phyloP scores from a whole-genome alignment of 2,113 vertebrate species.

The Chaenogobius annularis region DNA sequence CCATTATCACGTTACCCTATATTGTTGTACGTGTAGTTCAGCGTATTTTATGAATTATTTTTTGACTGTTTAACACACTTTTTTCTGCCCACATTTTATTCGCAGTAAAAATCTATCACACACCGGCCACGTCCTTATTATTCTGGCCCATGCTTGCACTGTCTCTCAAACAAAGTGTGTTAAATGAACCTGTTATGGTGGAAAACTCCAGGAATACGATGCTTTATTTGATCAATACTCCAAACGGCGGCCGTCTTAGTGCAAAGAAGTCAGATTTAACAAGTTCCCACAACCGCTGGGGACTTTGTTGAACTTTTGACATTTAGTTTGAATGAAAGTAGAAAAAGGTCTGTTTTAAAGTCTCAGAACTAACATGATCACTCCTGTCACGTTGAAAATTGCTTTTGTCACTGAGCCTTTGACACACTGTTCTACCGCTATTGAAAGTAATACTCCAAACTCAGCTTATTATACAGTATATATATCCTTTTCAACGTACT shows the following conservation, averaged over 20 bases:
- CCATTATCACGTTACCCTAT: too few species aligned
- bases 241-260: background rate
- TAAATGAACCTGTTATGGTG: background rate
- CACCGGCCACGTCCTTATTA: constrained; percentile 66
- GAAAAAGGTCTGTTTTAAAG: background rate
- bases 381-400: background rate
- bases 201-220: background rate
- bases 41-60: too few species aligned
- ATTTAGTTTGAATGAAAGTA: background rate
- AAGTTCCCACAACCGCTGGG: background rate
- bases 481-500: too few species aligned
- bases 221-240: background rate
- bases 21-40: too few species aligned
- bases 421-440: background rate
- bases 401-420: background rate
- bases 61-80: too few species aligned
- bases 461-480: background rate
- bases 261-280: background rate
- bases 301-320: constrained; percentile 5
- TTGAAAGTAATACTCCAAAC: background rate
- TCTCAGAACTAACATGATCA: background rate
- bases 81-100: background rate
- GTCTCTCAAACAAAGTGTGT: background rate
- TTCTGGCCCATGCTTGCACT: constrained; percentile 28
- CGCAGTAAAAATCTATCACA: constrained; percentile 31